Evolutionary conservation across 2,888 invertebrate genomes (phyloP).

Genomic region (Phyto melanocephala): DNA sequence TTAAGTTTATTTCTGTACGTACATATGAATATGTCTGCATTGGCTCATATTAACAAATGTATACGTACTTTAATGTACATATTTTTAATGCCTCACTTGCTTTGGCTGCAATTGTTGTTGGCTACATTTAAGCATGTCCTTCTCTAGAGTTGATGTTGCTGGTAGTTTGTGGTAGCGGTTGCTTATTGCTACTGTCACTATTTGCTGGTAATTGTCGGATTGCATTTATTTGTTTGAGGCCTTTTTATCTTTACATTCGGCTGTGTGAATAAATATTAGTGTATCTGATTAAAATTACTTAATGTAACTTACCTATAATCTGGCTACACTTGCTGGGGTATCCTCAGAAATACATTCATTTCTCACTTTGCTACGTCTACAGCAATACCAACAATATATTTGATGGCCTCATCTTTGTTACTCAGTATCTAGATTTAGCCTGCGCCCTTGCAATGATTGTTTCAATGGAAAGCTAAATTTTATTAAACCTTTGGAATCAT

Average conservation of each 20-base stretch:
- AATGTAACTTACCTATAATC: slow-evolving; percentile 36
- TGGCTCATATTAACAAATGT: not conserved
- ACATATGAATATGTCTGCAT: not conserved
- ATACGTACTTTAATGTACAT: not conserved
- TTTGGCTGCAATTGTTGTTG: slow-evolving; percentile 54
- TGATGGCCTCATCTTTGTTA: slow-evolving; percentile 18
- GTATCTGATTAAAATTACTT: slow-evolving; percentile 41
- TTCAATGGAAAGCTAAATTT: slow-evolving; percentile 18
- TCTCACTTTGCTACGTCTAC: slow-evolving; percentile 14
- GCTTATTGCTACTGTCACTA: slow-evolving; percentile 25
- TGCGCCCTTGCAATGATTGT: not conserved
- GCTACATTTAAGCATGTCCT: slow-evolving; percentile 50
- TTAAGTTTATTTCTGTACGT: too few species aligned
- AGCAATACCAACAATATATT: slow-evolving; percentile 39
- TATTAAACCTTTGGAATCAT: slow-evolving; percentile 57
- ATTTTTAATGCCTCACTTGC: slow-evolving; percentile 45
- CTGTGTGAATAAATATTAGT: not conserved
- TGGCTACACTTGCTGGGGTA: slow-evolving; percentile 28
- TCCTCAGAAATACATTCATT: slow-evolving; percentile 6
- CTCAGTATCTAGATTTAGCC: not conserved
- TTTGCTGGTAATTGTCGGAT: not conserved
- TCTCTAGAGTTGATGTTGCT: slow-evolving; percentile 52
- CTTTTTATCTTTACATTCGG: not conserved
- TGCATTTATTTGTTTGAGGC: slow-evolving; percentile 1
- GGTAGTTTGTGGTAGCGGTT: slow-evolving; percentile 52